Evolutionary conservation across 2,797 vertebrate species (phyloP).

Genomic region (Syngnathus rostellatus): DNA sequence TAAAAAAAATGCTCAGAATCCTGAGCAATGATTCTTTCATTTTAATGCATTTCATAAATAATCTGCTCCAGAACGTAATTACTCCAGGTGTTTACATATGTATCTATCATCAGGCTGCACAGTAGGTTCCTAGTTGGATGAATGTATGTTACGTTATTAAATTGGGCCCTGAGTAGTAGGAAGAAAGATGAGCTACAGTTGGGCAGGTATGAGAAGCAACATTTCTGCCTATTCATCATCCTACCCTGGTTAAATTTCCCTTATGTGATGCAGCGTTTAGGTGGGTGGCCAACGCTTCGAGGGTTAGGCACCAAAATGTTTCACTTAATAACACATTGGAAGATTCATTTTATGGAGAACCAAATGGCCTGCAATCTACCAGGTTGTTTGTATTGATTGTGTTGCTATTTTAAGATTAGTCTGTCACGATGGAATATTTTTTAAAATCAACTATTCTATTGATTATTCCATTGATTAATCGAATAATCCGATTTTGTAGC

Average conservation of each 20-base stretch:
- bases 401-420: neutral
- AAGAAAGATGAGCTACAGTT: slow-evolving; percentile 62
- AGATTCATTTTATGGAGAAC: neutral
- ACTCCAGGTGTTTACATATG: slow-evolving; percentile 70
- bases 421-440: too few species aligned
- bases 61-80: slow-evolving; percentile 64
- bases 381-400: neutral
- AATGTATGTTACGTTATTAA: slow-evolving; percentile 64
- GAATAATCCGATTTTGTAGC: too few species aligned
- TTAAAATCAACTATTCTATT: too few species aligned
- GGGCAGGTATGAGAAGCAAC: slow-evolving; percentile 54
- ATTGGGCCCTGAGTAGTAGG: slow-evolving; percentile 60
- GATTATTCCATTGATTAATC: too few species aligned
- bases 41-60: slow-evolving; percentile 67
- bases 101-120: slow-evolving; percentile 66
- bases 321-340: neutral
- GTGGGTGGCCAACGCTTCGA: neutral
- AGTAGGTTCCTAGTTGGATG: slow-evolving; percentile 64
- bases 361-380: neutral
- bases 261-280: neutral
- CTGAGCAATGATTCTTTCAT: slow-evolving; percentile 64
- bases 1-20: slow-evolving; percentile 47
- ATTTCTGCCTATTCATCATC: slow-evolving; percentile 52
- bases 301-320: neutral
- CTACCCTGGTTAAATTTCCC: neutral